Conservation (phyloP, 2,113 vertebrate species). For the Turnix velox region DNA sequence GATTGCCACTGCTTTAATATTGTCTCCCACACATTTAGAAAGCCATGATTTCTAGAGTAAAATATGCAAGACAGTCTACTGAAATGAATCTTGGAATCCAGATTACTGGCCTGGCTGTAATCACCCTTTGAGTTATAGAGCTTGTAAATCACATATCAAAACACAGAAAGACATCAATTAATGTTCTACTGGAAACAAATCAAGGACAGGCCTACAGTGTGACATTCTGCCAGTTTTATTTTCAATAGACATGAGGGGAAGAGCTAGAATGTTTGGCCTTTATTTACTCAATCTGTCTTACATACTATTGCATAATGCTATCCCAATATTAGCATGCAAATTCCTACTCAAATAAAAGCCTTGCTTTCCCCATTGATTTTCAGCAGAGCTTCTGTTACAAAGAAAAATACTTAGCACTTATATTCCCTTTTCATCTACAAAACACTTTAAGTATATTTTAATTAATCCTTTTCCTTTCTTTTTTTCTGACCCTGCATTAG, state of each 20-base stretch:
- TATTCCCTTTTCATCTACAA: slow-evolving; percentile 9
- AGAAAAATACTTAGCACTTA: slow-evolving; percentile 23
- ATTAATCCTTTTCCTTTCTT: slow-evolving; percentile 30
- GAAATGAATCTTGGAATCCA: slow-evolving; percentile 36
- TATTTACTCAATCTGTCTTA: slow-evolving; percentile 58
- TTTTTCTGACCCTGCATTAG: not conserved
- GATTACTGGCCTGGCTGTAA: slow-evolving; percentile 24
- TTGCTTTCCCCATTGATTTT: slow-evolving; percentile 20
- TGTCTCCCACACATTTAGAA: slow-evolving; percentile 44
- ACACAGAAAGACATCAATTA: slow-evolving; percentile 51
- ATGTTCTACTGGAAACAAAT: slow-evolving; percentile 55
- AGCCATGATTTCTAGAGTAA: slow-evolving; percentile 46
- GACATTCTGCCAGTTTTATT: slow-evolving; percentile 49
- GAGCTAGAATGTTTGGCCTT: slow-evolving; percentile 33
- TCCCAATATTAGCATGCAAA: slow-evolving; percentile 63
- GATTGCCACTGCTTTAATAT: slow-evolving; percentile 36
- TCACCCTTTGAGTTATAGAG: slow-evolving; percentile 47
- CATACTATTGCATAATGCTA: slow-evolving; percentile 39
- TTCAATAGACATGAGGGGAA: slow-evolving; percentile 2
- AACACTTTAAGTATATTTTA: not conserved
- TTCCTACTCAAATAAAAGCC: slow-evolving; percentile 28
- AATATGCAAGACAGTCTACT: slow-evolving; percentile 52
- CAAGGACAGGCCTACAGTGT: slow-evolving; percentile 49
- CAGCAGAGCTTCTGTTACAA: slow-evolving; percentile 9
- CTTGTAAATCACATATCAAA: slow-evolving; percentile 56